Evolutionary conservation across 1,140 invertebrate genomes (phyloP).

Genomic region (Acromyrmex heyeri): DNA sequence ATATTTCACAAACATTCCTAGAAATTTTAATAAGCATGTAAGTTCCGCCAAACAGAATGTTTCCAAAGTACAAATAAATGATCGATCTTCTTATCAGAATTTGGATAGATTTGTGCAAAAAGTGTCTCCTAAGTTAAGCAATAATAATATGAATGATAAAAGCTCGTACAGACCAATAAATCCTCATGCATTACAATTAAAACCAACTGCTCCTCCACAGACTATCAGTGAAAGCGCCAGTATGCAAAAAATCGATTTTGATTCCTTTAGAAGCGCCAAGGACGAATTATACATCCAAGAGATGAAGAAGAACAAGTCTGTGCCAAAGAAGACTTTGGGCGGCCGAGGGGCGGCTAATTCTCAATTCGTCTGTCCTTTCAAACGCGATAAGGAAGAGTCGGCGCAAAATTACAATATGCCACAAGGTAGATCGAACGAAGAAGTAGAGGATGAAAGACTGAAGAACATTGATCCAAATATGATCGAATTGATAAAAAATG

Average conservation of each 20-base stretch:
- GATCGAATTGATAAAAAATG: constrained; percentile 96
- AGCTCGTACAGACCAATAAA: neutral
- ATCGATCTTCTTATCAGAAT: neutral
- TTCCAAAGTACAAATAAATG: neutral
- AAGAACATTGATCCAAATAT: constrained; percentile 97
- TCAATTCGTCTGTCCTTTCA: constrained; percentile 86
- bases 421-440: constrained; percentile 65
- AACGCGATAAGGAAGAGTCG: constrained; percentile 76
- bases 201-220: constrained; percentile 38
- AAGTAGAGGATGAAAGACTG: constrained; percentile 89
- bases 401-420: neutral
- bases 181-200: constrained; percentile 25
- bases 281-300: constrained; percentile 84
- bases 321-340: constrained; percentile 87
- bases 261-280: constrained; percentile 83
- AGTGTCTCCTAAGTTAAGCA: neutral
- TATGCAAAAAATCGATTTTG: constrained; percentile 19
- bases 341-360: constrained; percentile 84
- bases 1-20: constrained; percentile 15
- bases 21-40: neutral
- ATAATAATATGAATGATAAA: constrained; percentile 21
- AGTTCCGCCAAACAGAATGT: constrained; percentile 21
- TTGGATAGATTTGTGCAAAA: constrained; percentile 28
- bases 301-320: constrained; percentile 78
- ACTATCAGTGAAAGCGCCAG: constrained; percentile 44